Evolutionary conservation across 1,140 invertebrate genomes (phyloP).

Genomic region (Panagrolaimus sp.): DNA sequence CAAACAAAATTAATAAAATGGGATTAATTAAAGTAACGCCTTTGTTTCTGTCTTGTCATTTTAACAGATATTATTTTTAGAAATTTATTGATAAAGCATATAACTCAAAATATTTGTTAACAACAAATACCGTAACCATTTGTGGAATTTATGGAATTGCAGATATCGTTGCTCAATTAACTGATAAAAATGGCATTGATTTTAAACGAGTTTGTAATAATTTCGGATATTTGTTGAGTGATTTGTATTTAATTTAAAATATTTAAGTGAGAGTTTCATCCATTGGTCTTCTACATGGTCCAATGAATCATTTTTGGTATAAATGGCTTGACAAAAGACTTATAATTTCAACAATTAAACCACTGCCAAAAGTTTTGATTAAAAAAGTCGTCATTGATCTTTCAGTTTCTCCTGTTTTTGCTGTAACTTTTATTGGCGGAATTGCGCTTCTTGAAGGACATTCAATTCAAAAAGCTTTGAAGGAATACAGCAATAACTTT

Average conservation of each 20-base stretch:
- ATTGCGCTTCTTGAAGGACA: not conserved
- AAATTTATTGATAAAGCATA: not conserved
- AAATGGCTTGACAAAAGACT: not conserved
- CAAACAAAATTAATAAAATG: too few species aligned
- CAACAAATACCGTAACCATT: not conserved
- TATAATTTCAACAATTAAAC: too few species aligned
- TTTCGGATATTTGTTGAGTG: too few species aligned
- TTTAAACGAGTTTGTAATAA: not conserved
- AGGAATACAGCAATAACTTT: not conserved
- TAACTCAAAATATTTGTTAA: not conserved
- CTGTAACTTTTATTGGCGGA: not conserved
- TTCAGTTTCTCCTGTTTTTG: not conserved
- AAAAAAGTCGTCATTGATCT: slow-evolving; percentile 1
- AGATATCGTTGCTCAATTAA: not conserved
- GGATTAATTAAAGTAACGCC: too few species aligned
- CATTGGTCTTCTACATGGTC: slow-evolving; percentile 6
- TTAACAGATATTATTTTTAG: not conserved
- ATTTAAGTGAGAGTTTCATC: not conserved
- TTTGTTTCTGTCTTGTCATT: too few species aligned
- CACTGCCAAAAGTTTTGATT: not conserved
- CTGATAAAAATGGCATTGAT: not conserved
- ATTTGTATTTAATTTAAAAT: too few species aligned
- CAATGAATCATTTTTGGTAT: slow-evolving; percentile 12
- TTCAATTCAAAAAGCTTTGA: not conserved
- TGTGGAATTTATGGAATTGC: slow-evolving; percentile 3